Conservation (phyloP, 2,113 vertebrate species). For the Cynoglossus semilaevis region DNA sequence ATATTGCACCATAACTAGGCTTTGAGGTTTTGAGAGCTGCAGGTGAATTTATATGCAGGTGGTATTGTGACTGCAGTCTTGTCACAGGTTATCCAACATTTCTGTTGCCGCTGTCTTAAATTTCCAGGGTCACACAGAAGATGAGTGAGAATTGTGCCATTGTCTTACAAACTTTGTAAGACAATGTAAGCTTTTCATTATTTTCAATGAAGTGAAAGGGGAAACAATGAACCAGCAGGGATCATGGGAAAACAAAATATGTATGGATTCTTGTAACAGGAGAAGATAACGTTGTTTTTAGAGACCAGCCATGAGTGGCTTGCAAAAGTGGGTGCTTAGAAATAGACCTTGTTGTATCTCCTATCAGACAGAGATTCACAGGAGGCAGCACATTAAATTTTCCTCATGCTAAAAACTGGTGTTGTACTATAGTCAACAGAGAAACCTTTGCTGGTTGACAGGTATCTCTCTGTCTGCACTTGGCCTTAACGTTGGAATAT, state of each 20-base stretch:
- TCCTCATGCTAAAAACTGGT: background rate
- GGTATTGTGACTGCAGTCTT: constrained; percentile 52
- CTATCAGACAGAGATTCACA: background rate
- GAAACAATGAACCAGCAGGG: no score
- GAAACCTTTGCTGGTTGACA: background rate
- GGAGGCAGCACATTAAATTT: background rate
- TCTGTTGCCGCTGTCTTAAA: background rate
- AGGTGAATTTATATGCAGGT: constrained; percentile 67
- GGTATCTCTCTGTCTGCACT: background rate
- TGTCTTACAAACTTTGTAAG: no score
- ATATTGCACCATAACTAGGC: constrained; percentile 24
- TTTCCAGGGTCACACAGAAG: no score
- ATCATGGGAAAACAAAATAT: no score
- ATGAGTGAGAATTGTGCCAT: no score
- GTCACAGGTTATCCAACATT: constrained; percentile 28
- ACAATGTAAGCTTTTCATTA: no score
- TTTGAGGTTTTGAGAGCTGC: constrained; percentile 35
- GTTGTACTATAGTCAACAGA: background rate
- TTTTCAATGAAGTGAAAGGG: no score
- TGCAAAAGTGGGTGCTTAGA: background rate
- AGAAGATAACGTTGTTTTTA: no score
- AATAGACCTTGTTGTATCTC: background rate
- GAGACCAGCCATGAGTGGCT: background rate
- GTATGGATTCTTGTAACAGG: no score
- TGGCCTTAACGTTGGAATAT: no score